phyloP scores from a whole-genome alignment of 64 coral and sea anemone species.

The Dendronephthya gigantea region DNA sequence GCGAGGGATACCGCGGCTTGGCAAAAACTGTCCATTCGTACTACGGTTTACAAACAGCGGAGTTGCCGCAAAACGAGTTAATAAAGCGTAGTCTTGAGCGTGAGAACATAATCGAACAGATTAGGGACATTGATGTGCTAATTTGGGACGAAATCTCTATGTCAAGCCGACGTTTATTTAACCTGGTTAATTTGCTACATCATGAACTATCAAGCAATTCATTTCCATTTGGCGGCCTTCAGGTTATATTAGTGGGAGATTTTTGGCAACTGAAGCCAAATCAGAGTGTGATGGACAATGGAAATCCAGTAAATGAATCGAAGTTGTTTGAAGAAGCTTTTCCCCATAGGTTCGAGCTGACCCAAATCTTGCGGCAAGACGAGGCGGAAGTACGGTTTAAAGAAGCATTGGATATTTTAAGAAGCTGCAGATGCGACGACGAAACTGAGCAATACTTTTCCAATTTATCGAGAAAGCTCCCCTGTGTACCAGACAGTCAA shows the following conservation, averaged over 20 bases:
- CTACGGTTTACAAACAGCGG: neutral
- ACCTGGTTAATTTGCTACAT: neutral
- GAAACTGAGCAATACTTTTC: neutral
- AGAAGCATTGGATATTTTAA: neutral
- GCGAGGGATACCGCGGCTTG: too few species aligned
- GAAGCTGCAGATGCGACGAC: neutral
- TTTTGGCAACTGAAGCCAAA: neutral
- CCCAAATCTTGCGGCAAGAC: neutral
- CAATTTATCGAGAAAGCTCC: neutral
- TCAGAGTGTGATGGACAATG: neutral
- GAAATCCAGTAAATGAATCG: neutral
- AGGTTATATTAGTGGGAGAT: neutral
- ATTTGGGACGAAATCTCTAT: neutral
- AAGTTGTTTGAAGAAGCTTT: neutral
- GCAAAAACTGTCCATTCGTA: too few species aligned
- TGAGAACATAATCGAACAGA: neutral
- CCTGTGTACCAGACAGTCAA: neutral
- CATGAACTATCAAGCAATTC: neutral
- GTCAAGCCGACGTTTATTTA: neutral
- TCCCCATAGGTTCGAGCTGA: neutral
- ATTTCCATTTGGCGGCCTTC: neutral
- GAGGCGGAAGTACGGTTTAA: neutral
- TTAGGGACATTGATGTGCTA: neutral
- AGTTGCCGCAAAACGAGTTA: neutral
- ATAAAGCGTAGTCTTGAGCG: neutral